phyloP scores from a whole-genome alignment of 2,797 vertebrate genomes.

The Dermochelys coriacea region DNA sequence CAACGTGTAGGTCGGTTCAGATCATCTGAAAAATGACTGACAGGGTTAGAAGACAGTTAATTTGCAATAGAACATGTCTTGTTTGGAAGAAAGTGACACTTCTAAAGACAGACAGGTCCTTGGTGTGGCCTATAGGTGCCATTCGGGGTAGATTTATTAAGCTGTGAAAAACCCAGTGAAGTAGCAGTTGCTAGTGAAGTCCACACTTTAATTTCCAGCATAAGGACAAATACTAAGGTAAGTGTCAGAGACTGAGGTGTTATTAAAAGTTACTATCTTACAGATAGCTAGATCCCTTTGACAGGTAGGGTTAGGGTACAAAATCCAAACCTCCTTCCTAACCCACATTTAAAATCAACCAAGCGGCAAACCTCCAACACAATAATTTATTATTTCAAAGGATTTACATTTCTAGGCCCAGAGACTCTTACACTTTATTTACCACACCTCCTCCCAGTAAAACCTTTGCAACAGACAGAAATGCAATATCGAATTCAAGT shows the following conservation, averaged over 20 bases:
- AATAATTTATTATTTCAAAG: neutral
- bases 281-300: neutral
- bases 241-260: neutral
- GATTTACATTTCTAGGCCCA: slow-evolving; percentile 33
- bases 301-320: neutral
- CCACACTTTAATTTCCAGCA: neutral
- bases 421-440: slow-evolving; percentile 37
- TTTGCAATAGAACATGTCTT: neutral
- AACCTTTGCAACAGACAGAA: neutral
- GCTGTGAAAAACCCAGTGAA: neutral
- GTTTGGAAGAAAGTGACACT: neutral
- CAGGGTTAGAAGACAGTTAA: neutral
- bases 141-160: neutral
- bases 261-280: neutral
- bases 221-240: neutral
- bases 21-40: neutral
- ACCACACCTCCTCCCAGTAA: slow-evolving; percentile 12
- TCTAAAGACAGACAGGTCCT: neutral
- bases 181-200: neutral
- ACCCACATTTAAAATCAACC: neutral
- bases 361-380: neutral
- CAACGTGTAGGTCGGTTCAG: neutral
- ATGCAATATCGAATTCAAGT: neutral
- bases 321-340: neutral
- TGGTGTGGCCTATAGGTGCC: accelerated